phyloP scores from a whole-genome alignment of 1,140 invertebrate genomes.

The Nomia melanderi region DNA sequence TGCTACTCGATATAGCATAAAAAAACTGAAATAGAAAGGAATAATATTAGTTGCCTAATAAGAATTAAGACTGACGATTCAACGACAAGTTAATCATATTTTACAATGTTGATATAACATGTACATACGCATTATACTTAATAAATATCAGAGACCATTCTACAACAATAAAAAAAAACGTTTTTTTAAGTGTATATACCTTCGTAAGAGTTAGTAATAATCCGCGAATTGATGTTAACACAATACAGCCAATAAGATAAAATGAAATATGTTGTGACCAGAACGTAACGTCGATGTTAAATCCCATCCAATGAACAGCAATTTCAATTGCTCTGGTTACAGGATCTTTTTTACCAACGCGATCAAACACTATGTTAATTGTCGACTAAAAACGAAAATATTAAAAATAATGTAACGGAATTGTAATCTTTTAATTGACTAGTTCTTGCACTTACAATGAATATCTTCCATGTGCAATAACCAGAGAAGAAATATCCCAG shows the following conservation, averaged over 20 bases:
- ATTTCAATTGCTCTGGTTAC: conserved; percentile 98
- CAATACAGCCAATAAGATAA: conserved; percentile 97
- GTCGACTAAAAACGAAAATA: conserved; percentile 87
- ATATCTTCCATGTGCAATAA: conserved; percentile 99
- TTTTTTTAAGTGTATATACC: conserved; percentile 82
- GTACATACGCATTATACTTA: conserved; percentile 6
- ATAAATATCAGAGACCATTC: conserved; percentile 10
- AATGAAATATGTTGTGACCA: conserved; percentile 99
- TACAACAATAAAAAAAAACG: conserved; percentile 9
- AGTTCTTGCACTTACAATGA: conserved; percentile 90
- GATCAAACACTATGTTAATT: conserved; percentile 99
- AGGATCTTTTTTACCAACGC: conserved; percentile 99
- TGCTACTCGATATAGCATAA: conserved; percentile 99
- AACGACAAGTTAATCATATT: conserved; percentile 17
- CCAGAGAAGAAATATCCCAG: conserved; percentile 99
- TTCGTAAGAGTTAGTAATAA: conserved; percentile 98
- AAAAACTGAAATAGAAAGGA: conserved; percentile 92
- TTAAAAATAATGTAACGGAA: conserved; percentile 45
- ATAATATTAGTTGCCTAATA: conserved; percentile 22
- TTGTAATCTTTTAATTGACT: neutral
- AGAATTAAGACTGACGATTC: conserved; percentile 37
- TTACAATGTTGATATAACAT: conserved; percentile 1
- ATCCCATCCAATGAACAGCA: conserved; percentile 97
- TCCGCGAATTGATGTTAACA: conserved; percentile 98
- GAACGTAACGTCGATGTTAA: conserved; percentile 97